Evolutionary conservation across 2,797 vertebrate species (phyloP).

Genomic region (Microctenopoma stevenorrisi): DNA sequence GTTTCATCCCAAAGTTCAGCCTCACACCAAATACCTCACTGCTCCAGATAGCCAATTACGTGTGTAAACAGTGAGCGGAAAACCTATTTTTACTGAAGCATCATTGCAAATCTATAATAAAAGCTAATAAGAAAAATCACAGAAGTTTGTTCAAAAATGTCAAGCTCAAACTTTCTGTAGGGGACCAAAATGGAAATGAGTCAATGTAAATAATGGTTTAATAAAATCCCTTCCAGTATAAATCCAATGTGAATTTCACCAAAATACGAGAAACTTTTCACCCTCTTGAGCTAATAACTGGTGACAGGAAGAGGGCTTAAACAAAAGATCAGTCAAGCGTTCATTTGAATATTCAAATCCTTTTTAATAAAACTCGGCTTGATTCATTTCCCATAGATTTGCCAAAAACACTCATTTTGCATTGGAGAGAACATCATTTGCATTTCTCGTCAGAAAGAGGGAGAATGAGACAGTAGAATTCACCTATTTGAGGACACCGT

Average conservation of each 20-base stretch:
- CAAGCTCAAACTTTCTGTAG: conserved; percentile 79
- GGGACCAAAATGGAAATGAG: conserved; percentile 82
- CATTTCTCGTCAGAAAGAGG: conserved; percentile 54
- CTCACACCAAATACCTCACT: conserved; percentile 61
- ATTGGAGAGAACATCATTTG: conserved; percentile 75
- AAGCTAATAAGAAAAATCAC: conserved; percentile 72
- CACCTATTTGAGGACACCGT: conserved; percentile 60
- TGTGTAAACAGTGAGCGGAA: conserved; percentile 77
- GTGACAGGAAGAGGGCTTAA: conserved; percentile 83
- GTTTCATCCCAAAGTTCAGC: conserved; percentile 76
- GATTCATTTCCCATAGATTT: conserved; percentile 82
- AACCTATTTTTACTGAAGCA: conserved; percentile 72
- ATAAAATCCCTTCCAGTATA: conserved; percentile 83
- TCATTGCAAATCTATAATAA: conserved; percentile 77
- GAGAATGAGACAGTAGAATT: conserved; percentile 48
- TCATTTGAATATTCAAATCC: conserved; percentile 88
- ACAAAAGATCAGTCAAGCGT: conserved; percentile 87
- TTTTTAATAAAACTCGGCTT: conserved; percentile 83
- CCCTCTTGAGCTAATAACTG: conserved; percentile 86
- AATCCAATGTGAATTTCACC: conserved; percentile 81
- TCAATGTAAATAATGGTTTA: conserved; percentile 87
- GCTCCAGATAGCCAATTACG: conserved; percentile 82
- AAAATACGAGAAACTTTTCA: conserved; percentile 82
- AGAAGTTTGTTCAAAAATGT: conserved; percentile 84
- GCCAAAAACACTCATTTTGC: conserved; percentile 74